Conservation (phyloP, 2,113 vertebrate genomes). For the Coregonus clupeaformis region DNA sequence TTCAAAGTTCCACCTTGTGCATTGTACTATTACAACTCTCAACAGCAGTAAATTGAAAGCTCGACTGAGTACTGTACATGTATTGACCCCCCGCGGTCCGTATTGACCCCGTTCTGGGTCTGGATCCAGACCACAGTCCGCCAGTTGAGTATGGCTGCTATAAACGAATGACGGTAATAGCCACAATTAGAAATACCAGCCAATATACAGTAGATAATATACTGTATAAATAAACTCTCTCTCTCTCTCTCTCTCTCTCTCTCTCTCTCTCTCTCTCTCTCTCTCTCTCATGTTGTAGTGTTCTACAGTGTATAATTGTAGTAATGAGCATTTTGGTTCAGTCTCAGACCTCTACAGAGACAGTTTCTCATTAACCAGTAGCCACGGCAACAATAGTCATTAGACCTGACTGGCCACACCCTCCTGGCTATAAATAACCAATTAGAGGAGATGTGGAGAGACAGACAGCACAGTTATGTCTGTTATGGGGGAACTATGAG, state of each 20-base stretch:
- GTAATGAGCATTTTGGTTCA: constrained; percentile 61
- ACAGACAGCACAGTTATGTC: neutral
- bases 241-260: constrained; percentile 48
- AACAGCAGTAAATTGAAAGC: too few species aligned
- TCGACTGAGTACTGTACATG: too few species aligned
- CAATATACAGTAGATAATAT: neutral
- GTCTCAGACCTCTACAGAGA: constrained; percentile 20
- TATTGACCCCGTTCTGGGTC: too few species aligned
- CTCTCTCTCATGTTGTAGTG: neutral
- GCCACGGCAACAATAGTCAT: constrained; percentile 45
- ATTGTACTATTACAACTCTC: too few species aligned
- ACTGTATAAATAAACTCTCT: neutral
- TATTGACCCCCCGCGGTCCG: too few species aligned
- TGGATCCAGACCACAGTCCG: too few species aligned
- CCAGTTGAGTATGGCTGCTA: too few species aligned
- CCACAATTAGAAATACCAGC: neutral
- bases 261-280: neutral
- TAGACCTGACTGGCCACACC: constrained; percentile 18
- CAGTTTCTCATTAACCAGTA: constrained; percentile 14
- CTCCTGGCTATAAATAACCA: constrained; percentile 25
- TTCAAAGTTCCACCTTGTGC: too few species aligned
- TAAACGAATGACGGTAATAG: neutral
- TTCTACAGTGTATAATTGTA: constrained; percentile 43
- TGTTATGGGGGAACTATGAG: too few species aligned
- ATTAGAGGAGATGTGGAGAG: constrained; percentile 6